Conservation (phyloP, 2,888 invertebrate species). For the Blera fallax region DNA sequence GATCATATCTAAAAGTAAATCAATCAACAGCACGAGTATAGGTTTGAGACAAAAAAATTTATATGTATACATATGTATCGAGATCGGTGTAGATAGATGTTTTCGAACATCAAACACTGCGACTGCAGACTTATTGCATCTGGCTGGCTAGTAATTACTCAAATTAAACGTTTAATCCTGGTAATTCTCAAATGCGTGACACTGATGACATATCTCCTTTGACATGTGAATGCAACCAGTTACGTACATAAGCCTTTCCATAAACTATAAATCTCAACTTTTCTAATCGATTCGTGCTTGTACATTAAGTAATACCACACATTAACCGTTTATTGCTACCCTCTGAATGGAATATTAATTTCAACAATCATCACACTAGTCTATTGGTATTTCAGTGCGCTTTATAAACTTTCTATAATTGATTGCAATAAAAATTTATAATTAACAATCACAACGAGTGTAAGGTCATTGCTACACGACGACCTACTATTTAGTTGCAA, state of each 20-base stretch:
- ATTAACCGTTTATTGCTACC: background rate
- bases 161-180: background rate
- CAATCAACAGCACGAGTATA: background rate
- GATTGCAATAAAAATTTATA: conserved; percentile 25
- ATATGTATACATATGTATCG: background rate
- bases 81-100: no score
- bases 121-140: background rate
- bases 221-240: background rate
- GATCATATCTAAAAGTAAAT: background rate
- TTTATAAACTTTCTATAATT: conserved; percentile 50
- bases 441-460: conserved; percentile 12
- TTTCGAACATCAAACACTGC: no score
- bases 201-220: background rate
- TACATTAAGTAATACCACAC: background rate
- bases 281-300: background rate
- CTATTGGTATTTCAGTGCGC: background rate
- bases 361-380: background rate
- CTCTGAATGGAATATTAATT: conserved; percentile 7
- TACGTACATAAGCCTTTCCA: no score
- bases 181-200: background rate
- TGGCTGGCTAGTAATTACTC: background rate
- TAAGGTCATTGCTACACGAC: conserved; percentile 54
- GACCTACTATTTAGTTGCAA: conserved; percentile 12
- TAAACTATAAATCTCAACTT: background rate
- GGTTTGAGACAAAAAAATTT: background rate